phyloP scores from a whole-genome alignment of 2,888 invertebrate genomes.

The Pseudeuparius sepicola region DNA sequence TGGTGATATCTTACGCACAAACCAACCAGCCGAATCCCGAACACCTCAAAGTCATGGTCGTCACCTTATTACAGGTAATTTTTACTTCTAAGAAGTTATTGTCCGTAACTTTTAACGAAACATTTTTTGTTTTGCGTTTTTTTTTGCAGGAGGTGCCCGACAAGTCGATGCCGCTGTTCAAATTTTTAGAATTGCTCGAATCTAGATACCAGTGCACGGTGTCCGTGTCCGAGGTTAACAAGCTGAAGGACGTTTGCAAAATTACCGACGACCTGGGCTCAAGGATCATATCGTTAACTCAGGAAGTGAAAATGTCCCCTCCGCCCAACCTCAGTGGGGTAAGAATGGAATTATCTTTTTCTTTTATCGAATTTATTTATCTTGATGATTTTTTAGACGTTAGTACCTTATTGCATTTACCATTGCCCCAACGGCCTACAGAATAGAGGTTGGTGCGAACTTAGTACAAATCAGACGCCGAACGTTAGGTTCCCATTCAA shows the following conservation, averaged over 20 bases:
- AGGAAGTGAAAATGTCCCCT: conserved; percentile 50
- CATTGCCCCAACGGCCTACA: conserved; percentile 52
- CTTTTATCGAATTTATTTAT: conserved; percentile 11
- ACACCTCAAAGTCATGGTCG: conserved; percentile 56
- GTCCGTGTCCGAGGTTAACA: conserved; percentile 60
- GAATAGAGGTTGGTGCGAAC: conserved; percentile 58
- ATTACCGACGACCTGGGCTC: conserved; percentile 62
- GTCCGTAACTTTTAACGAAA: neutral
- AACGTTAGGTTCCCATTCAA: conserved; percentile 58
- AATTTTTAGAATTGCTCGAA: conserved; percentile 74
- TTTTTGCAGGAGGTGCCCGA: conserved; percentile 58
- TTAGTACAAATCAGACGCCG: conserved; percentile 51
- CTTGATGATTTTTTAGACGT: conserved; percentile 22
- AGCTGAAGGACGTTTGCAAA: conserved; percentile 66
- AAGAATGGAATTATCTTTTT: conserved; percentile 15
- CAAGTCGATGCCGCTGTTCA: conserved; percentile 64
- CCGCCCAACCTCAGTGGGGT: conserved; percentile 37
- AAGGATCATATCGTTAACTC: conserved; percentile 55
- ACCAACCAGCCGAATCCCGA: conserved; percentile 54
- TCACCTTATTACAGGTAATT: conserved; percentile 53
- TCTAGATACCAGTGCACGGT: conserved; percentile 67
- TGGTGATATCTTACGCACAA: conserved; percentile 63
- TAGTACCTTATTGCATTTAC: conserved; percentile 52
- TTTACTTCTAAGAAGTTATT: neutral
- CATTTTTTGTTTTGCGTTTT: conserved; percentile 7